A percentile compares a stretch with the other conserved stretches of the same genome.
Conservation (phyloP, 37 sponge, comb jelly and placozoan species). For the Tethya wilhelma region DNA sequence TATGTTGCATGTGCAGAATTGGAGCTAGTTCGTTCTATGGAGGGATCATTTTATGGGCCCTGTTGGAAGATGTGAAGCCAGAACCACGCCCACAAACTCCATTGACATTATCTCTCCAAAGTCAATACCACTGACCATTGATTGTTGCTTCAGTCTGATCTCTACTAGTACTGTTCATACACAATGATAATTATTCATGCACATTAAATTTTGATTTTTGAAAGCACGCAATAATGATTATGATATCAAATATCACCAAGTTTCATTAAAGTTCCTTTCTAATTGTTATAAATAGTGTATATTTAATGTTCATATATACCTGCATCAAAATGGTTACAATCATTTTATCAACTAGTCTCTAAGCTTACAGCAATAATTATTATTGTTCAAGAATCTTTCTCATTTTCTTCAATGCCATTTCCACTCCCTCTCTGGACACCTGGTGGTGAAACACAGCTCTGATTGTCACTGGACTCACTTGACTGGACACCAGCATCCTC, state of each 20-base stretch:
- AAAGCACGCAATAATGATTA: background rate
- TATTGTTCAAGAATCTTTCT: background rate
- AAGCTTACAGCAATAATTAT: background rate
- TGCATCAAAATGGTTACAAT: background rate
- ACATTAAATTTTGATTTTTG: background rate
- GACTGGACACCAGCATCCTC: constrained; percentile 37
- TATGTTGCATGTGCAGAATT: too few species aligned
- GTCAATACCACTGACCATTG: too few species aligned
- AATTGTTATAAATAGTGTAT: background rate
- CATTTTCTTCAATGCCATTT: constrained; percentile 36
- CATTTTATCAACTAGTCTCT: background rate
- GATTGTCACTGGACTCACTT: background rate
- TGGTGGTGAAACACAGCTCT: constrained; percentile 55
- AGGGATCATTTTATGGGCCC: constrained; percentile 6
- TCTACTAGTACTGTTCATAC: too few species aligned
- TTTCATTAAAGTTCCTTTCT: background rate
- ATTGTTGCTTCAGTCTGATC: too few species aligned
- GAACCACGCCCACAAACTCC: too few species aligned
- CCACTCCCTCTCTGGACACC: constrained; percentile 43
- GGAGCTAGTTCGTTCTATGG: constrained; percentile 10
- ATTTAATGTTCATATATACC: background rate
- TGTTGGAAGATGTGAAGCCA: background rate
- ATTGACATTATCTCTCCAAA: too few species aligned
- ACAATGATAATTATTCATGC: background rate
- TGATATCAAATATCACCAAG: background rate